Percentiles rank a stretch among this genome's conserved stretches.
These are phyloP conservation scores for Muscicapa striata DNA, from an alignment of 2,797 vertebrate species.

Conservation along the genomic window DNA sequence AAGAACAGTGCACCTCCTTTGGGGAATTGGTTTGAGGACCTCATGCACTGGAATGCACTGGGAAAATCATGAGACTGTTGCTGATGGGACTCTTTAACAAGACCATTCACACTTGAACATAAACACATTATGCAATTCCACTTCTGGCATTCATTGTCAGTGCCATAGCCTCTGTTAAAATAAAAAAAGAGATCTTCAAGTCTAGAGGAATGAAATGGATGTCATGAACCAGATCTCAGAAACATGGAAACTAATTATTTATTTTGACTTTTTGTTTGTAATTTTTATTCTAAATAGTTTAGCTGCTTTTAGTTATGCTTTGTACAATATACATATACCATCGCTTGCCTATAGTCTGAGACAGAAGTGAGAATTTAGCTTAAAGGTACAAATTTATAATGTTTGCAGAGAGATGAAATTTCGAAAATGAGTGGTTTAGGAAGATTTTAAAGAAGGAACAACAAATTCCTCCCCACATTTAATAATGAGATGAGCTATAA, in stretches of 20 bases:
- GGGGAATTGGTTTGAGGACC: background rate
- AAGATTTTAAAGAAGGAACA: background rate
- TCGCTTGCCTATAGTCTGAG: background rate
- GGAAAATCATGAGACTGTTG: background rate
- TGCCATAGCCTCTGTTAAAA: background rate
- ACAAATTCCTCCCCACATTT: background rate
- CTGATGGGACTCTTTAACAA: background rate
- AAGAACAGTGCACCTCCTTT: background rate
- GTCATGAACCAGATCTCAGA: background rate
- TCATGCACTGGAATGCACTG: background rate
- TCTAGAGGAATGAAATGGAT: background rate
- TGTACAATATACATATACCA: background rate
- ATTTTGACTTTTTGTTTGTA: background rate
- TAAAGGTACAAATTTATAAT: background rate
- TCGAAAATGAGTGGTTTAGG: background rate
- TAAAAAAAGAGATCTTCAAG: background rate
- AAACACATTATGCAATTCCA: background rate
- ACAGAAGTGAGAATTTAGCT: background rate
- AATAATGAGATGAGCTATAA: background rate
- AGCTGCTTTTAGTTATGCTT: background rate
- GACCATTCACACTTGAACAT: fast-evolving
- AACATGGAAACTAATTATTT: background rate
- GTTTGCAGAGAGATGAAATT: background rate
- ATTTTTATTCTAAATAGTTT: background rate
- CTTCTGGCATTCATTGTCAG: background rate